Conservation (phyloP, 2,888 invertebrate genomes). For the Rhyacophila evoluta region DNA sequence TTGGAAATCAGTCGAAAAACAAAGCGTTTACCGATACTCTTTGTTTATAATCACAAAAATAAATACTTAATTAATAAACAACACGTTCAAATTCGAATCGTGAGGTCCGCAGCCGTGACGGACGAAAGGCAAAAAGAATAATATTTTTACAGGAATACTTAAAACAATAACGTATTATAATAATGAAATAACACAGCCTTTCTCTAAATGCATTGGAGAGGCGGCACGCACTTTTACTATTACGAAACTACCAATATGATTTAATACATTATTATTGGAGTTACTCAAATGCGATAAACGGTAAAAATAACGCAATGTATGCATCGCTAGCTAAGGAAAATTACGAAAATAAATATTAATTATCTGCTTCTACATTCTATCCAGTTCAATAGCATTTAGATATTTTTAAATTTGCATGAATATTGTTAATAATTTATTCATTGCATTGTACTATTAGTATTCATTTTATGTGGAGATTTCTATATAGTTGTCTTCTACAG, state of each 20-base stretch:
- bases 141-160: not conserved
- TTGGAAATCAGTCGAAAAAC: not conserved
- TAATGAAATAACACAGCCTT: not conserved
- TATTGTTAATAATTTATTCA: too few species aligned
- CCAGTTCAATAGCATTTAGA: too few species aligned
- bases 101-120: slow-evolving; percentile 5
- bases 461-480: too few species aligned
- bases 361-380: too few species aligned
- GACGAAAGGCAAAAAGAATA: not conserved
- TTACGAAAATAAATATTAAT: too few species aligned
- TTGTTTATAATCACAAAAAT: not conserved
- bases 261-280: not conserved
- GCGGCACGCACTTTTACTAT: not conserved
- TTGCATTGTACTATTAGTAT: too few species aligned
- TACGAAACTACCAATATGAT: not conserved
- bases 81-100: not conserved
- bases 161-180: not conserved
- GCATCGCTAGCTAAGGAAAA: too few species aligned
- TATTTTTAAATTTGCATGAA: too few species aligned
- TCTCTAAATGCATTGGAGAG: not conserved
- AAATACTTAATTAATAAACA: not conserved
- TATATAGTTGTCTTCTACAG: too few species aligned
- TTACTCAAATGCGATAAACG: too few species aligned
- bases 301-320: too few species aligned
- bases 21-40: not conserved